A percentile compares a stretch with the other conserved stretches of the same genome.
Conservation (phyloP, 1,140 invertebrate species). For the Medauroidea extradentata region DNA sequence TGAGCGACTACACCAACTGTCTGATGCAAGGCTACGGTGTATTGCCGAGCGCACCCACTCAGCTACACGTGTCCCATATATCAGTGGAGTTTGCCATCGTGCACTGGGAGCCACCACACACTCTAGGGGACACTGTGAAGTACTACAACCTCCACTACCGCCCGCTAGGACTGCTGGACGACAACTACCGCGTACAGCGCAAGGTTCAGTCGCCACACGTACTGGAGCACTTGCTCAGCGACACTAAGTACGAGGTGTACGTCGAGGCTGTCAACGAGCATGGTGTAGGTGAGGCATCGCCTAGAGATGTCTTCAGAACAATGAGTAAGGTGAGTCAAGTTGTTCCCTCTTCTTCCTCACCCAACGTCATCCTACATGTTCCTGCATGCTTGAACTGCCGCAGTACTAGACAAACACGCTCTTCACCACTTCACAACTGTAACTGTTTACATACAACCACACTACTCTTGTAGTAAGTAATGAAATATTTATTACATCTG, state of each 20-base stretch:
- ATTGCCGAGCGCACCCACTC: conserved; percentile 62
- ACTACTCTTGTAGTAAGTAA: too few relatives aligned
- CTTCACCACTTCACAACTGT: too few relatives aligned
- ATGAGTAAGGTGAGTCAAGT: conserved; percentile 4
- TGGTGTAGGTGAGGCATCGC: conserved; percentile 67
- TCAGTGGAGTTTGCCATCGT: conserved; percentile 70
- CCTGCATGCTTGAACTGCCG: too few relatives aligned
- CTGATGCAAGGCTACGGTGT: conserved; percentile 78
- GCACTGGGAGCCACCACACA: conserved; percentile 69
- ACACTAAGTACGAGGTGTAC: conserved; percentile 74
- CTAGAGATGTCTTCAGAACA: conserved; percentile 68
- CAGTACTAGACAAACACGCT: too few relatives aligned
- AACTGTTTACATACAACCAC: too few relatives aligned
- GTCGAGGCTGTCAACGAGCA: conserved; percentile 76
- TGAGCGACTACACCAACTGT: conserved; percentile 72
- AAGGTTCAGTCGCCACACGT: conserved; percentile 63
- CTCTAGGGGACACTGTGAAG: conserved; percentile 62
- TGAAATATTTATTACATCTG: too few relatives aligned
- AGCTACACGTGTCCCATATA: conserved; percentile 64
- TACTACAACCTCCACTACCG: conserved; percentile 65
- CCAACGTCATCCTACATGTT: too few relatives aligned
- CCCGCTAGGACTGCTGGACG: conserved; percentile 40
- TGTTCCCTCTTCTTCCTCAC: too few relatives aligned
- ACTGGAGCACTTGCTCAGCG: conserved; percentile 64
- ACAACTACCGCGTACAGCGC: conserved; percentile 34